A percentile compares a stretch with the other conserved stretches of the same genome.
These are phyloP conservation scores for Ophion slaviceki DNA, from an alignment of 2,888 invertebrate genomes.

Conservation along the genomic window DNA sequence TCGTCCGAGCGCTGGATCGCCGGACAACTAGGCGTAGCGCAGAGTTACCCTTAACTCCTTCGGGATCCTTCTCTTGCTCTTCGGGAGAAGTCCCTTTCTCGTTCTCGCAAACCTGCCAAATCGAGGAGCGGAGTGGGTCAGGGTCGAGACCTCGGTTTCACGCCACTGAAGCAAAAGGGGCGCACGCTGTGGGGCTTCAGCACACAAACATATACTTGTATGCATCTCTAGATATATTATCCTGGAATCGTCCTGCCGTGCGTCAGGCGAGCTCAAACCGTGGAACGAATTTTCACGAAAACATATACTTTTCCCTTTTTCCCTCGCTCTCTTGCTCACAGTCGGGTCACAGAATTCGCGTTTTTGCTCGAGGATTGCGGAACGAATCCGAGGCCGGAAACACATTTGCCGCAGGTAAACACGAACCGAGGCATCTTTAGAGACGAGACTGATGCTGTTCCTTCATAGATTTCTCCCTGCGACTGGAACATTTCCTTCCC, in stretches of 20 bases:
- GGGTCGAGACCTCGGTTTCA: constrained; percentile 69
- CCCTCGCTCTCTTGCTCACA: neutral
- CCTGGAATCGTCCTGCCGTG: constrained; percentile 24
- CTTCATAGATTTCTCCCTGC: constrained; percentile 25
- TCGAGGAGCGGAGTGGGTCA: constrained; percentile 70
- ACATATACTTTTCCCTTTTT: constrained; percentile 54
- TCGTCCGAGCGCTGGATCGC: neutral
- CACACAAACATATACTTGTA: neutral
- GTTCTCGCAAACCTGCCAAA: constrained; percentile 45
- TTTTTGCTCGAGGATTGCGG: constrained; percentile 58
- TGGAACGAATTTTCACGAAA: constrained; percentile 67
- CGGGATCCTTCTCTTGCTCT: constrained; percentile 31
- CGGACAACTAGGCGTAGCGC: neutral
- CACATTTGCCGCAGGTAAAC: constrained; percentile 62
- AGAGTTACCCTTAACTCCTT: constrained; percentile 52
- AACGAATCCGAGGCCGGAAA: constrained; percentile 68
- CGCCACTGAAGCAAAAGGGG: constrained; percentile 61
- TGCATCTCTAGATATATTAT: constrained; percentile 6
- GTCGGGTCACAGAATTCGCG: constrained; percentile 37
- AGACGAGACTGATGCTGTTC: constrained; percentile 21
- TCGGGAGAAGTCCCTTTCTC: constrained; percentile 29
- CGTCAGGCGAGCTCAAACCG: constrained; percentile 36
- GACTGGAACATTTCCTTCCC: constrained; percentile 21
- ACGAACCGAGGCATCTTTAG: constrained; percentile 29
- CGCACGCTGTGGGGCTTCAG: constrained; percentile 59